Base-by-base conservation (phyloP, 2,113 vertebrate species). In the Maccullochella peelii region DNA sequence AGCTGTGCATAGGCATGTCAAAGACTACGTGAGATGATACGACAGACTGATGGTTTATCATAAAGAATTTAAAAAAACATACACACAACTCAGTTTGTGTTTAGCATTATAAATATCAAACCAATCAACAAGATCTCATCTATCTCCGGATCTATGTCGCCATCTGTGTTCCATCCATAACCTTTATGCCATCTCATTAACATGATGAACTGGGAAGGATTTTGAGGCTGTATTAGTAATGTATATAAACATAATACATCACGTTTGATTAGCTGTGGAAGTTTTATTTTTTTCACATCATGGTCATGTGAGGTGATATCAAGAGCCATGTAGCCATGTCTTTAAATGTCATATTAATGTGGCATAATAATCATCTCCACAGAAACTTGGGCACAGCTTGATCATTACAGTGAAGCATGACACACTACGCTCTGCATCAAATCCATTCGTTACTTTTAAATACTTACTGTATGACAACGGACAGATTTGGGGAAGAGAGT, bases 1-100 rank as follows among this genome's bases (percentile, higher is more conserved):
- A 83, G 79, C 84, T 74, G 73, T 72, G 65, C 61, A 71, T 36
- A 57, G 58, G 52, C 49, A 65, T 75, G 73, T 78, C 73, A 83
- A 36, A 42, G 4, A 42, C n/a, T 33, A 33, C 55, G 44, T 63
- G 66, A 87, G 40, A 67, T 36, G 74, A 79, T 68, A 52, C 0
- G 66, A 71, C 81, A 80, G 75, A 15, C 71, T 42, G 57, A 73
- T 18, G 62, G 11, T 82, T 86, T 27, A 82, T 79, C 70, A 71
- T 73, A 50, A 58, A 54, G 59, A 21, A 63, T 74, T 49, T 54
- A 25, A 72, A 59, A 49, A 59, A 55, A 40, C 36, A 75, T 16
- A 30, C 67, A 55, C 15, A 8, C 52, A 59, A 27, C 10, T 14
- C 25, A 52, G 58, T n/a, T 20, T 75, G 38, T 30, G 68, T 62